These are phyloP conservation scores for Centropristis striata DNA, from an alignment of 2,113 vertebrate genomes.

Conservation along the genomic window DNA sequence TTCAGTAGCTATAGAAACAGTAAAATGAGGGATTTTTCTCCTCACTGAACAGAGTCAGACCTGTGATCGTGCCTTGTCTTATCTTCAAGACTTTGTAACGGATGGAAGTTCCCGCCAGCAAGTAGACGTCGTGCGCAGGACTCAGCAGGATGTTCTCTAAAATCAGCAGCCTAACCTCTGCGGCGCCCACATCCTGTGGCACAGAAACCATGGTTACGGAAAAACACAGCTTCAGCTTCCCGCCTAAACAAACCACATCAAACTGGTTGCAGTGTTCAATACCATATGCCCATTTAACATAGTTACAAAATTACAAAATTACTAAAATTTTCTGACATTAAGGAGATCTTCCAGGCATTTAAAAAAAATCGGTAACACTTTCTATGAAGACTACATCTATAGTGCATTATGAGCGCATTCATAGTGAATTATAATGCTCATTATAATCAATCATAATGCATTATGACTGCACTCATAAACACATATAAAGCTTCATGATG, in stretches of 20 bases:
- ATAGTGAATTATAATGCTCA: too few species aligned
- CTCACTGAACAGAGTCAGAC: slow-evolving; percentile 77
- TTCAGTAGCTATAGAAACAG: neutral
- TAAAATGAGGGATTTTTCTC: neutral
- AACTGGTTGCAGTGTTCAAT: neutral
- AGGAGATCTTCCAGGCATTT: too few species aligned
- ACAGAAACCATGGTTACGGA: slow-evolving; percentile 55
- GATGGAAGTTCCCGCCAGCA: slow-evolving; percentile 92
- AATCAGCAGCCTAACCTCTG: slow-evolving; percentile 94
- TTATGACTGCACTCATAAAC: too few species aligned
- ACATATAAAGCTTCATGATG: too few species aligned
- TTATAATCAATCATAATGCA: too few species aligned
- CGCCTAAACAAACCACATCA: slow-evolving; percentile 35
- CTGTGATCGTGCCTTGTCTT: slow-evolving; percentile 94
- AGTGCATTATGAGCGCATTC: too few species aligned
- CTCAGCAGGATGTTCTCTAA: slow-evolving; percentile 97
- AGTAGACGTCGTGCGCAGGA: slow-evolving; percentile 91
- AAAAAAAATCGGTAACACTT: too few species aligned
- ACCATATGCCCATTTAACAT: too few species aligned
- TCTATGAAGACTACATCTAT: too few species aligned
- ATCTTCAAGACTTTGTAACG: slow-evolving; percentile 95
- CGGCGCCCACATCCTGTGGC: slow-evolving; percentile 93
- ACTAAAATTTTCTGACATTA: too few species aligned
- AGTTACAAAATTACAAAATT: too few species aligned
- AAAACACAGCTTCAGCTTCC: slow-evolving; percentile 48